A percentile compares a stretch with the other conserved stretches of the same genome.
Conservation (phyloP, 2,797 vertebrate species). For the Iguana delicatissima region DNA sequence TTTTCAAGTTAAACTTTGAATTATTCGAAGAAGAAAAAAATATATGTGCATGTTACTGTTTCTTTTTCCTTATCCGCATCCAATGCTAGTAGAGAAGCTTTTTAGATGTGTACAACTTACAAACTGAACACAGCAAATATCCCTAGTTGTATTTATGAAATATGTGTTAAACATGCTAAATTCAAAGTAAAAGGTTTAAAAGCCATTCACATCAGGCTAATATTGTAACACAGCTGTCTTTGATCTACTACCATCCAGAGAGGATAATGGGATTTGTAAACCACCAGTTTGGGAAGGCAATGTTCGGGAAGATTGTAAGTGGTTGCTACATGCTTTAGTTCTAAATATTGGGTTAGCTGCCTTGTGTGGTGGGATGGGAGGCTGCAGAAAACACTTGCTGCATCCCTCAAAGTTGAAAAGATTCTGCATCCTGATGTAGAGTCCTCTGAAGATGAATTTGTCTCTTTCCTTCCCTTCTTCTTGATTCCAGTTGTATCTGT, state of each 20-base stretch:
- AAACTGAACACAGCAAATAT: not conserved
- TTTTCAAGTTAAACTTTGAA: not conserved
- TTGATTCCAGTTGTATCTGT: not conserved
- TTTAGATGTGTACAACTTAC: constrained; percentile 9
- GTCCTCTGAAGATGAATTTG: not conserved
- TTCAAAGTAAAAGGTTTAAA: not conserved
- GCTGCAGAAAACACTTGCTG: not conserved
- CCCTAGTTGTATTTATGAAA: not conserved
- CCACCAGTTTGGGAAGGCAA: not conserved
- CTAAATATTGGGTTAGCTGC: not conserved
- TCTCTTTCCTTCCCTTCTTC: not conserved
- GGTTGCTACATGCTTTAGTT: not conserved
- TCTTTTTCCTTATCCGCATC: not conserved
- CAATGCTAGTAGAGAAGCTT: not conserved
- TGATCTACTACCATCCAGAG: not conserved
- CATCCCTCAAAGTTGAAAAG: not conserved
- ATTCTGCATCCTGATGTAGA: not conserved
- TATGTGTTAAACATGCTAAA: not conserved
- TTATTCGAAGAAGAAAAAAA: not conserved
- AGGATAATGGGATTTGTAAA: not conserved
- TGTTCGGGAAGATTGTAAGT: not conserved
- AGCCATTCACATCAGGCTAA: not conserved
- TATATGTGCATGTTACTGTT: not conserved
- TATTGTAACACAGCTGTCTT: not conserved
- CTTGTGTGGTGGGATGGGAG: not conserved